Conservation (phyloP, 1,140 invertebrate species). For the Brachionus asplanchnoidis region DNA sequence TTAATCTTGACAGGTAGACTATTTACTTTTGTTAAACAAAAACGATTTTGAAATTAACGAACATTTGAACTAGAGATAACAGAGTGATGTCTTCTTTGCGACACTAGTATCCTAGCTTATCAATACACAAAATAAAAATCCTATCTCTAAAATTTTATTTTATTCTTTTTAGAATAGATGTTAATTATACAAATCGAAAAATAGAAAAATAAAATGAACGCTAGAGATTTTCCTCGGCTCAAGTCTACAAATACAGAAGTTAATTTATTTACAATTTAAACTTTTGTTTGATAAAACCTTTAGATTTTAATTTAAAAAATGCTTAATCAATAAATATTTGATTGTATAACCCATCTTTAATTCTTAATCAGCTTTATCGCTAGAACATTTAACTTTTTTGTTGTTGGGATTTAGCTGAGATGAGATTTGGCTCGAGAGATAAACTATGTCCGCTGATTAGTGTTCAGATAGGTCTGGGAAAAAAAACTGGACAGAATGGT, state of each 20-base stretch:
- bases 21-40: not conserved
- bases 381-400: not conserved
- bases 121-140: not conserved
- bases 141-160: not conserved
- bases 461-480: not conserved
- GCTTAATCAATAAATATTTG: slow-evolving; percentile 21
- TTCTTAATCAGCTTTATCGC: not conserved
- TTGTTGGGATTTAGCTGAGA: not conserved
- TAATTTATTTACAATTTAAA: slow-evolving; percentile 24
- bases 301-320: not conserved
- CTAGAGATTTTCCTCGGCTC: not conserved
- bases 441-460: not conserved
- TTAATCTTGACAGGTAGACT: slow-evolving; percentile 37
- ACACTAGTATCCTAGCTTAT: slow-evolving; percentile 19
- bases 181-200: not conserved
- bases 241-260: not conserved
- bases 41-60: not conserved
- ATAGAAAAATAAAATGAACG: not conserved
- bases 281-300: not conserved
- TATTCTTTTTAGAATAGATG: not conserved
- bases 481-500: not conserved
- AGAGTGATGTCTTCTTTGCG: not conserved
- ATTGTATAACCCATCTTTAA: not conserved
- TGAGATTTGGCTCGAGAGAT: not conserved
- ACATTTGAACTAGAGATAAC: slow-evolving; percentile 9